phyloP scores from a whole-genome alignment of 2,797 vertebrate genomes.

The Scolopax rusticola region DNA sequence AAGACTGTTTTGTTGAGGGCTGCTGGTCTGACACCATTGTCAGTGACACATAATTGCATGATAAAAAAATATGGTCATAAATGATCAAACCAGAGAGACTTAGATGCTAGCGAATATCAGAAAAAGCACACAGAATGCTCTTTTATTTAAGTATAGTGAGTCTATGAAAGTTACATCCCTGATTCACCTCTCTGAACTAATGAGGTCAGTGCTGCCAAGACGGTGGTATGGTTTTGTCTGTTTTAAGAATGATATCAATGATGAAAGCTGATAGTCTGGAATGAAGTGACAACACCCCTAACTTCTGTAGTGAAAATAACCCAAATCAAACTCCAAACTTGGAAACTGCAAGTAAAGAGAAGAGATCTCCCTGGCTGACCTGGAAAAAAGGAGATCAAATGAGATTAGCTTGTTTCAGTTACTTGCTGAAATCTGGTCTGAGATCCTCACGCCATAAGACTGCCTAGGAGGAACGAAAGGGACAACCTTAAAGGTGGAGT shows the following conservation, averaged over 20 bases:
- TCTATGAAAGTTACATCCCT: neutral
- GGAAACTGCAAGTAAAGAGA: neutral
- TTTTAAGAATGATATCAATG: neutral
- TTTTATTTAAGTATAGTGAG: neutral
- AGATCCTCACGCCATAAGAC: accelerated
- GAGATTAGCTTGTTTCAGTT: neutral
- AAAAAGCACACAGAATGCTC: neutral
- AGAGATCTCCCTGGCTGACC: neutral
- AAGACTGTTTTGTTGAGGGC: neutral
- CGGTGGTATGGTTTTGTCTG: neutral
- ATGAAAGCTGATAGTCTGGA: neutral
- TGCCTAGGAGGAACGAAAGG: neutral
- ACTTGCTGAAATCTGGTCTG: neutral
- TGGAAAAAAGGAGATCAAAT: neutral
- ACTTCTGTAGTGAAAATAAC: neutral
- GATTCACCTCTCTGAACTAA: neutral
- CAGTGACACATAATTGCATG: neutral
- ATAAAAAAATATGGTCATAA: neutral
- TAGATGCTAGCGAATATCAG: neutral
- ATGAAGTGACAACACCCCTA: neutral
- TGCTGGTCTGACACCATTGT: accelerated
- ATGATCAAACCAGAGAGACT: neutral
- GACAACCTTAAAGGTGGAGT: neutral
- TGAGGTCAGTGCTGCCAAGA: neutral
- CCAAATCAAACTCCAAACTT: accelerated